phyloP scores from a whole-genome alignment of 2,797 vertebrate genomes.

The Odontamblyopus lacepedii region DNA sequence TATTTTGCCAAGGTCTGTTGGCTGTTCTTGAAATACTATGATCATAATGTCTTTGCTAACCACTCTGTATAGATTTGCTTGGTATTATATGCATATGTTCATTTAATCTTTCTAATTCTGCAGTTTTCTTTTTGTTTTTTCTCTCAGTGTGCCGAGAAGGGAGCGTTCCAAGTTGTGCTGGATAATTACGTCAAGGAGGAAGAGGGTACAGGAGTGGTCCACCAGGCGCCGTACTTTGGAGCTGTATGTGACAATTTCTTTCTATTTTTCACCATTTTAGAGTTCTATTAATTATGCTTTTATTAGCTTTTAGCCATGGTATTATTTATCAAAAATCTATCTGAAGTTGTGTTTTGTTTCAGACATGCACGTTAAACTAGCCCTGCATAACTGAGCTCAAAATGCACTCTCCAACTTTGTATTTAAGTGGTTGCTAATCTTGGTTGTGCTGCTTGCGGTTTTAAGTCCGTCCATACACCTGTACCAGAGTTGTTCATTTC shows the following conservation, averaged over 20 bases:
- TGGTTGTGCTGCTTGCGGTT: no score
- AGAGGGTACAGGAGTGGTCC: conserved; percentile 95
- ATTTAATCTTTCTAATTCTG: conserved; percentile 23
- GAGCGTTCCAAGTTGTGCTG: conserved; percentile 88
- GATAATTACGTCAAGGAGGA: conserved; percentile 95
- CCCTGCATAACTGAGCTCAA: neutral
- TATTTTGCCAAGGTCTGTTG: conserved; percentile 92
- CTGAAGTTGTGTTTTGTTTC: neutral
- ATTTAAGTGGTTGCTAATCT: no score
- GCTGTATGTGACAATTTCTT: conserved; percentile 82
- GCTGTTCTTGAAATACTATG: conserved; percentile 13
- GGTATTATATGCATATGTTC: conserved; percentile 8
- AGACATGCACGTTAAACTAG: neutral
- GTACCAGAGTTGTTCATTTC: no score
- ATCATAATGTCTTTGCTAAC: conserved; percentile 12
- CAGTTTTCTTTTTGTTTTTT: conserved; percentile 13
- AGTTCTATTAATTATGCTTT: neutral
- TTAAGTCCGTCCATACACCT: no score
- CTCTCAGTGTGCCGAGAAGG: conserved; percentile 82
- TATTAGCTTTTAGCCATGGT: no score
- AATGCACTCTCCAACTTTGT: neutral
- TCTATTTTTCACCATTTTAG: neutral
- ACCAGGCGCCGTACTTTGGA: conserved; percentile 98
- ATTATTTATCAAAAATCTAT: neutral
- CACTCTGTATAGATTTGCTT: conserved; percentile 13